A percentile compares a stretch with the other conserved stretches of the same genome.
Evolutionary conservation across 1,140 invertebrate genomes (phyloP).

Genomic region (Brachionus paranguensis): DNA sequence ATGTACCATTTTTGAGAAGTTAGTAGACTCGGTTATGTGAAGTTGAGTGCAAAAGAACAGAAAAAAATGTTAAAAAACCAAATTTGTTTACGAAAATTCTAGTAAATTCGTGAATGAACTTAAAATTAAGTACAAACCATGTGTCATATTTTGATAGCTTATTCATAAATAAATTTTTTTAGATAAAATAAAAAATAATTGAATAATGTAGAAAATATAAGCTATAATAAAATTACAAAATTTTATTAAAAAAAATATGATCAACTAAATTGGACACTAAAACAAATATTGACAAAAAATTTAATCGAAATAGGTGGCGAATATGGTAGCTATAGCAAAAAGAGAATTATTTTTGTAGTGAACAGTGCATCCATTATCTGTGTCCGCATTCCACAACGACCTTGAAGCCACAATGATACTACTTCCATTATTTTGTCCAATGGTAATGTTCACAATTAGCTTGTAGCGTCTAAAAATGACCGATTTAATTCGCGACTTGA

Average conservation of each 20-base stretch:
- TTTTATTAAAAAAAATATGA: not conserved
- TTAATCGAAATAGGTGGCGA: constrained; percentile 36
- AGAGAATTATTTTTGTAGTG: constrained; percentile 23
- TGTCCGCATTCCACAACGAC: constrained; percentile 24
- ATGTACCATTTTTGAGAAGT: too few relatives aligned
- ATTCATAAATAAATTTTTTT: too few relatives aligned
- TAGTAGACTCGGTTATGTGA: too few relatives aligned
- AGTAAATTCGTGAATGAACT: too few relatives aligned
- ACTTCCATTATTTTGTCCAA: constrained; percentile 28
- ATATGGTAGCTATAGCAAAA: constrained; percentile 27
- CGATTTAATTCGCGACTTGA: constrained; percentile 9
- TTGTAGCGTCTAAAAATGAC: constrained; percentile 23
- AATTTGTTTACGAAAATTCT: too few relatives aligned
- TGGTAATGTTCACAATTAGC: constrained; percentile 31
- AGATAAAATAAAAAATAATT: not conserved
- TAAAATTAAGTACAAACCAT: not conserved
- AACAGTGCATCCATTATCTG: constrained; percentile 35
- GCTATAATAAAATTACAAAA: not conserved
- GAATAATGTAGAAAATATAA: too few relatives aligned
- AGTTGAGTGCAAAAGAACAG: too few relatives aligned
- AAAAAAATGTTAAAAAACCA: too few relatives aligned
- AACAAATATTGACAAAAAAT: not conserved
- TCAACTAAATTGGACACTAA: not conserved
- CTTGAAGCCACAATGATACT: constrained; percentile 12
- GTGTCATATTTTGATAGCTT: not conserved